Conservation (phyloP, 2,888 invertebrate genomes). For the Megaustenia siamemsis region DNA sequence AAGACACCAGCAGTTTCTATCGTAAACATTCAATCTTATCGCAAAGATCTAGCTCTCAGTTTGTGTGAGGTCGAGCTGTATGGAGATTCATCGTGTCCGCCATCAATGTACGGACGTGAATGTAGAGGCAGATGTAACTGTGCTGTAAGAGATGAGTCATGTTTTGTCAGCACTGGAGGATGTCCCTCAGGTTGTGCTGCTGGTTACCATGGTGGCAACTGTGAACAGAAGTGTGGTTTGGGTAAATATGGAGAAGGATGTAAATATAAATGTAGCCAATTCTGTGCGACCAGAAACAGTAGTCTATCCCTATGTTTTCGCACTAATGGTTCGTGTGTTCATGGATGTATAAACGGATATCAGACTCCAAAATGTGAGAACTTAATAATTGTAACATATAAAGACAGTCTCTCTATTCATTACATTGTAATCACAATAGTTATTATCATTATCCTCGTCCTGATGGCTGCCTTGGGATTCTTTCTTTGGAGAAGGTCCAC, state of each 20-base stretch:
- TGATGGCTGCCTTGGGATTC: not conserved
- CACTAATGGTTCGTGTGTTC: not conserved
- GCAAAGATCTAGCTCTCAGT: not conserved
- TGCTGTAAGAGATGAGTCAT: not conserved
- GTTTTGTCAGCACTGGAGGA: slow-evolving; percentile 15
- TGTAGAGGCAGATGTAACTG: not conserved
- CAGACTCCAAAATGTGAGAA: not conserved
- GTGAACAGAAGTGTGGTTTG: not conserved
- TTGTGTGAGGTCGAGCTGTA: no score
- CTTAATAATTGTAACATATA: not conserved
- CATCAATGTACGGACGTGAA: not conserved
- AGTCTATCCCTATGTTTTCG: not conserved
- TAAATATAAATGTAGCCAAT: slow-evolving; percentile 14
- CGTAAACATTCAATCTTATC: no score
- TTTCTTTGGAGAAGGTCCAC: not conserved
- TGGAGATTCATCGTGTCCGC: not conserved
- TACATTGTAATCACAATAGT: not conserved
- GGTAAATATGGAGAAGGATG: slow-evolving; percentile 7
- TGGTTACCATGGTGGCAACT: not conserved
- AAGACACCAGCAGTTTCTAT: no score
- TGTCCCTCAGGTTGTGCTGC: slow-evolving; percentile 17
- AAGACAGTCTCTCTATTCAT: not conserved
- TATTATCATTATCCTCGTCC: not conserved
- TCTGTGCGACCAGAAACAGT: no score
- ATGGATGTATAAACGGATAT: slow-evolving; percentile 5